Evolutionary conservation across 2,888 invertebrate genomes (phyloP).

Genomic region (Aleiodes testaceus): DNA sequence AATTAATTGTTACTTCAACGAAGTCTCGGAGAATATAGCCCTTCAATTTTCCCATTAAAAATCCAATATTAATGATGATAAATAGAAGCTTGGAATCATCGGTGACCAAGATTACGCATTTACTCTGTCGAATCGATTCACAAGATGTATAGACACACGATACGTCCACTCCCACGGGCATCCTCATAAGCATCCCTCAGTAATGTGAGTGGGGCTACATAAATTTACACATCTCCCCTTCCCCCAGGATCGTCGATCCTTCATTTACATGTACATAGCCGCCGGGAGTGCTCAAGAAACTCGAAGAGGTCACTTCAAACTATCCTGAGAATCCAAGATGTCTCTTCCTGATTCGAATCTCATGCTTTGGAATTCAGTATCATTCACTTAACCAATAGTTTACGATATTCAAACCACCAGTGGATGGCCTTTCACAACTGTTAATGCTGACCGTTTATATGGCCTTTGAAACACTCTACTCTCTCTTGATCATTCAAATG

Average conservation of each 20-base stretch:
- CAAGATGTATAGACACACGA: conserved; percentile 1
- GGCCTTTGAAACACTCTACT: not conserved
- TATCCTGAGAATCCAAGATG: no score
- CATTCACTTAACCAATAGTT: not conserved
- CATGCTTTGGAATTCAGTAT: not conserved
- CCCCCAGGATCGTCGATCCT: not conserved
- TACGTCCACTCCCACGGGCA: not conserved
- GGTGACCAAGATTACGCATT: conserved; percentile 3
- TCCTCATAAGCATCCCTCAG: conserved; percentile 23
- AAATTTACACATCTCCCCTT: conserved; percentile 7
- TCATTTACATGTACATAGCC: not conserved
- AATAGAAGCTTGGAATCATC: not conserved
- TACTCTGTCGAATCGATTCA: conserved; percentile 21
- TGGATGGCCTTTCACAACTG: not conserved
- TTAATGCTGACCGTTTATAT: not conserved
- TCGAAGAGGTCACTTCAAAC: no score
- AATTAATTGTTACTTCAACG: conserved; percentile 3
- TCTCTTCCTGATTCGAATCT: no score
- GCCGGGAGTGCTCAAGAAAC: not conserved
- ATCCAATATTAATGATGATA: not conserved
- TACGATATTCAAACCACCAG: not conserved
- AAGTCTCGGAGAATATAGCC: not conserved
- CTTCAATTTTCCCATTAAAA: not conserved
- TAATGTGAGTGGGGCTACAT: conserved; percentile 21
- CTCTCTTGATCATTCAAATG: not conserved